A percentile compares a stretch with the other conserved stretches of the same genome.
Evolutionary conservation across 2,888 invertebrate species (phyloP).

Genomic region (Idaea biselata): DNA sequence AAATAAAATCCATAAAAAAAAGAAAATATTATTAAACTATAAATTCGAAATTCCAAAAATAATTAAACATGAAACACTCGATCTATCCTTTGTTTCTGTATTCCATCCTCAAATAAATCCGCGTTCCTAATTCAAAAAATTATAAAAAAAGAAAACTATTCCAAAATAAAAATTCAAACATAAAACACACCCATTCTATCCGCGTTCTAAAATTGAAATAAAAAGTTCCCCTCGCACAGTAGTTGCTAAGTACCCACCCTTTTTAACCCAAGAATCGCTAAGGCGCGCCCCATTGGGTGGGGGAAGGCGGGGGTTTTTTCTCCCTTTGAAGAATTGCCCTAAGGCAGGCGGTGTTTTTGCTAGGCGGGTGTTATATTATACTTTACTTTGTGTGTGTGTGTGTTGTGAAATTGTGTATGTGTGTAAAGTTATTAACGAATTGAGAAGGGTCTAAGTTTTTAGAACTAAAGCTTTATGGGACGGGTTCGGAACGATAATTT

Average conservation of each 20-base stretch:
- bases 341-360: conserved; percentile 69
- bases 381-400: conserved; percentile 50
- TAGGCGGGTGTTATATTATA: conserved; percentile 36
- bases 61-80: background rate
- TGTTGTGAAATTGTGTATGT: conserved; percentile 43
- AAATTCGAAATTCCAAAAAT: background rate
- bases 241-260: conserved; percentile 78
- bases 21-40: no score
- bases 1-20: no score
- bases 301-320: conserved; percentile 64
- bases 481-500: conserved; percentile 24
- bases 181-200: background rate
- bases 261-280: conserved; percentile 79
- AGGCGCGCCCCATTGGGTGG: conserved; percentile 63
- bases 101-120: background rate
- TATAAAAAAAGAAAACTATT: conserved; percentile 11
- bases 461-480: conserved; percentile 43
- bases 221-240: conserved; percentile 50
- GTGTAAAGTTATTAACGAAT: conserved; percentile 69
- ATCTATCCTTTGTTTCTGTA: no score
- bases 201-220: conserved; percentile 43
- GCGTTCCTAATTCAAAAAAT: background rate
- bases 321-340: conserved; percentile 80
- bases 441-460: conserved; percentile 75
- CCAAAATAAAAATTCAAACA: background rate